Evolutionary conservation across 1,140 invertebrate genomes (phyloP).

Genomic region (Augochlora pura): DNA sequence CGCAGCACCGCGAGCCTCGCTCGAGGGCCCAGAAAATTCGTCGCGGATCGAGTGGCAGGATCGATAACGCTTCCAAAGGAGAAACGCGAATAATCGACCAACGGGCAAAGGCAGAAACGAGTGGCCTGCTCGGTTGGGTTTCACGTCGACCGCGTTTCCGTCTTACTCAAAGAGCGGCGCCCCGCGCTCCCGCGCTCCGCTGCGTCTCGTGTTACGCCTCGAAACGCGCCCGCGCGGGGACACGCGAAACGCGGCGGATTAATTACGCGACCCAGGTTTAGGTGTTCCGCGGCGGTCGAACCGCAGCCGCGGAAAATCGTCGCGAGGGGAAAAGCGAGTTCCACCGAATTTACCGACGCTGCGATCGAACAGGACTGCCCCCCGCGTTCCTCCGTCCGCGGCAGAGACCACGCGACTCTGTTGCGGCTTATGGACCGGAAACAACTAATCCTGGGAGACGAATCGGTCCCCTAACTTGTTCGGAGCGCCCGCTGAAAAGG

Average conservation of each 20-base stretch:
- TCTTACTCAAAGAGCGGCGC: conserved; percentile 26
- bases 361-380: conserved; percentile 9
- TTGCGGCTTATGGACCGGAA: not conserved
- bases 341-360: not conserved
- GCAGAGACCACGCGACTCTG: no score
- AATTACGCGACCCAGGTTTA: conserved; percentile 33
- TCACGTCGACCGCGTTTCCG: conserved; percentile 38
- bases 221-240: not conserved
- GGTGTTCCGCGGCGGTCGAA: not conserved
- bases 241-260: conserved; percentile 28
- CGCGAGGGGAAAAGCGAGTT: not conserved
- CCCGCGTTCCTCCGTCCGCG: no score
- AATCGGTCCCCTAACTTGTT: not conserved
- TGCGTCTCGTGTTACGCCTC: conserved; percentile 32
- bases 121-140: conserved; percentile 28
- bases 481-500: conserved; percentile 3
- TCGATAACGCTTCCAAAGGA: not conserved
- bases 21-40: no score
- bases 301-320: not conserved
- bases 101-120: not conserved
- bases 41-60: not conserved
- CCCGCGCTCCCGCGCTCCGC: no score
- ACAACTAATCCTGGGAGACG: conserved; percentile 15
- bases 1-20: no score
- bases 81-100: not conserved